Evolutionary conservation across 2,797 vertebrate species (phyloP), one percentile per base, ranked within the genome.

Genomic region (Pipistrellus pygmaeus): DNA sequence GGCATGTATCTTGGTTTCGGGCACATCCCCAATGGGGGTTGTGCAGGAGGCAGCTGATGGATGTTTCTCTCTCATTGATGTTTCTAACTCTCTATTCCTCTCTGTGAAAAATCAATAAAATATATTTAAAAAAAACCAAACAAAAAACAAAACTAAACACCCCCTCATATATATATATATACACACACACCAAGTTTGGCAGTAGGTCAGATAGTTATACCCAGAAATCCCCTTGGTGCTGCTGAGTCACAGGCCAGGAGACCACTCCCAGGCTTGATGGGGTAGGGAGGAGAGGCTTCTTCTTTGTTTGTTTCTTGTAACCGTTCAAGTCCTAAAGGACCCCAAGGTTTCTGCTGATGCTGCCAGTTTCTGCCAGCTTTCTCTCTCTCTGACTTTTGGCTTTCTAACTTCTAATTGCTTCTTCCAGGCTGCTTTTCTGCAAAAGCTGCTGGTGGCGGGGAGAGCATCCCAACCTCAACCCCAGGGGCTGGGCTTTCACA

Each of bases 351-450:
- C 78, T 32, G 30, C 38, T 57, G 73, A 82, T 23, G n/a, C 2
- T 8, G 10, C 11, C 5, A 3, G 72, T 66, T 73, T 77, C 17
- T 41, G 80, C 88, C 71, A 73, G 32, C 66, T 48, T 46, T 91
- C 44, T 44, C 41, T 27, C 72, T 77, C 72, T 77, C 72, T 60
- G 30, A 30, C 55, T 66, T n/a, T 17, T 35, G 64, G 9, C 15
- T 48, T 81, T 89, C 78, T 88, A 69, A 75, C 68, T 76, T 89
- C 48, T 90, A 80, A 85, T 51, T 80, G 91, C 48, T 84, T 88
- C 48, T 87, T 51, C 44, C 81, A 76, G 69, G 38, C 64, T 93
- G 76, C 75, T 95, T 93, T 89, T 81, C 27, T 73, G 18, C 41
- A 82, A 81, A 89, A 82, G n/a, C 38, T 88, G 64, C 15, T 5